A percentile compares a stretch with the other conserved stretches of the same genome.
phyloP scores from a whole-genome alignment of 2,113 vertebrate species.

The Tretioscincus oriximinensis region DNA sequence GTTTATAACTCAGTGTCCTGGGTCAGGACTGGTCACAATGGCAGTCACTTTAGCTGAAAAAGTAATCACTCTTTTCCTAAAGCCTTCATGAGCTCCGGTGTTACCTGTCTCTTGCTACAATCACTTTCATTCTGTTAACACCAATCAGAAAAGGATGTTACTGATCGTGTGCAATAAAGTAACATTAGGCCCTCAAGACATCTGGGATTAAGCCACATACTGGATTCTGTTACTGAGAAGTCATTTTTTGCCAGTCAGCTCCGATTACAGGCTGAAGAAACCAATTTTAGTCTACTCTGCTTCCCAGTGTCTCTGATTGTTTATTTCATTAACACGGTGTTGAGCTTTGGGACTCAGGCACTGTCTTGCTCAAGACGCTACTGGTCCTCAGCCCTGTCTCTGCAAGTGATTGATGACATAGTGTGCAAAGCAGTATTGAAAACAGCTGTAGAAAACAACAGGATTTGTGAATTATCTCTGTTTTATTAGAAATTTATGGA shows the following conservation, averaged over 20 bases:
- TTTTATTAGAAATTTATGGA: too few species aligned
- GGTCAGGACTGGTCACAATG: background rate
- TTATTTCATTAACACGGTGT: slow-evolving; percentile 33
- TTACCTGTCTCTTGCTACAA: background rate
- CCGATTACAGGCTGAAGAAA: slow-evolving; percentile 31
- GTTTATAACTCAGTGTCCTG: background rate
- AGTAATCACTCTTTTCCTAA: background rate
- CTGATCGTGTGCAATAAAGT: slow-evolving; percentile 26
- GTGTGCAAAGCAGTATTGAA: background rate
- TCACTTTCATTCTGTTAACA: slow-evolving; percentile 6
- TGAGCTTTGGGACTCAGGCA: background rate
- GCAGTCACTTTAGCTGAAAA: background rate
- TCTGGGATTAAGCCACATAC: slow-evolving; percentile 7
- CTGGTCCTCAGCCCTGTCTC: background rate
- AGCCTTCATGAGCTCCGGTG: background rate
- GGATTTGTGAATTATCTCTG: background rate
- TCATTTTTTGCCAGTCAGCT: slow-evolving; percentile 35
- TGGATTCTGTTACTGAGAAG: background rate
- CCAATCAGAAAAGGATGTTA: slow-evolving; percentile 24
- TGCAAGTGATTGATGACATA: background rate
- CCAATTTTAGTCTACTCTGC: slow-evolving; percentile 17
- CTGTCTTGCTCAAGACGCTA: background rate
- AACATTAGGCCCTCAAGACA: background rate
- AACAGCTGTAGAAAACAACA: background rate
- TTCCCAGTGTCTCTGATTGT: slow-evolving; percentile 31